Evolutionary conservation across 2,888 invertebrate genomes (phyloP), one percentile per base, ranked within the genome.

Genomic region (Mythimna albipuncta): DNA sequence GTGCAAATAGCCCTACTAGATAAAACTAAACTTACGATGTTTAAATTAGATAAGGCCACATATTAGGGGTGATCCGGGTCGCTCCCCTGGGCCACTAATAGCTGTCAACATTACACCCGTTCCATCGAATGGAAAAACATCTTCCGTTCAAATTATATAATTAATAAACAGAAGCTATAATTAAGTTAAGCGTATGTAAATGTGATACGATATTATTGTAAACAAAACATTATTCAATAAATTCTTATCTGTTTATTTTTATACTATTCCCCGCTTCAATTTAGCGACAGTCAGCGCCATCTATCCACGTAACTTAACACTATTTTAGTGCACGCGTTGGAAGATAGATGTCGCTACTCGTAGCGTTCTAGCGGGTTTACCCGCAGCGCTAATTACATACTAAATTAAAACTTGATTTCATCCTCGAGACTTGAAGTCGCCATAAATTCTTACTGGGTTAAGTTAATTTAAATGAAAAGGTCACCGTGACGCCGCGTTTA

Each of bases 281-380:
- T 61, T 72, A 72, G 44, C 2, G 10, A 73, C 72, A 35, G 63
- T 41, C 86, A 85, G 62, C 89, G 89, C 90, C 91, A 90, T 90
- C 90, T 90, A 74, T 79, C 41, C 38, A 5, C 38, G 35, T 11
- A 16, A 2, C 7, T 6, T 50, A 10, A 21, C 19, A 61, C 26
- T 58, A 64, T 59, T 59, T 71, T 57, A 67, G 58, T 83, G 54
- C 6, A 16, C n/a, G 6, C 38, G 1, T 54, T 44, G 11, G 19
- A 57, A 6, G 38, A 44, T 78, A 90, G 90, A 89, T 86, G 91
- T 82, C 91, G 88, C 79, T 81, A 69, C 26, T 2, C 44, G 77
- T 72, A 61, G 7, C 70, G 47, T 62, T 72, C n/a, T 19, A 68
- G 1, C 11, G 13, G n/a, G 9, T 13, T 64, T 32, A 47, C 32